Evolutionary conservation across 2,797 vertebrate genomes (phyloP), one percentile per base, ranked within the genome.

Genomic region (Lepilemur ruficaudatus): DNA sequence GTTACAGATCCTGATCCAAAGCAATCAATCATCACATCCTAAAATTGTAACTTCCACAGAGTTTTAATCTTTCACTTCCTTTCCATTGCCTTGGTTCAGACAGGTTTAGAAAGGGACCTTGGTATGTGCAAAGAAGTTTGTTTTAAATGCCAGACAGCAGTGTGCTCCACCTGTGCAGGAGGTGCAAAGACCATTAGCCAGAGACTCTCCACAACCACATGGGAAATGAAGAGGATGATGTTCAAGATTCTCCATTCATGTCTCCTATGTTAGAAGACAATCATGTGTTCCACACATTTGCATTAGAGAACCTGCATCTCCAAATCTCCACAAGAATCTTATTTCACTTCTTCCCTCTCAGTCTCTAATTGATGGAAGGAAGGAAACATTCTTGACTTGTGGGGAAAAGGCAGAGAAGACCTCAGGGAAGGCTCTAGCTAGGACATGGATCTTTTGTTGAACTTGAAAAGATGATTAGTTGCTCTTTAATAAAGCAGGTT

Each of bases 1-100:
- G 79, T 94, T 93, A 59, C 69, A 95, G 75, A 89, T 95, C 72
- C n/a, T 87, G 25, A 25, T 93, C 95, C 90, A 97, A 96, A 93
- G 52, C 23, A 94, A 89, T 92, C 91, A 94, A 73, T 89, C 93
- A 73, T 93, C 80, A 73, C 32, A 94, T 67, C 63, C 90, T 96
- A 81, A 95, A 96, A 84, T 6, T 92, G 57, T 84, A 89, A 95
- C 76, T 87, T 89, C 57, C 61, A 90, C 89, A 95, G 43, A 79
- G 38, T 14, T 46, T 91, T 94, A 55, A 52, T 46, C 70, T 95
- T 67, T 88, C 65, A 82, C 84, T 95, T 96, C 38, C 78, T 46
- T 50, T 76, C 35, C 20, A 41, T 63, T 83, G 55, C 65, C 22
- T 72, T 85, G 43, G 38, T 91, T 87, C 75, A 67, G n/a, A 73